These are phyloP conservation scores for Neogale vison DNA, from an alignment of 2,113 vertebrate species.

Conservation along the genomic window DNA sequence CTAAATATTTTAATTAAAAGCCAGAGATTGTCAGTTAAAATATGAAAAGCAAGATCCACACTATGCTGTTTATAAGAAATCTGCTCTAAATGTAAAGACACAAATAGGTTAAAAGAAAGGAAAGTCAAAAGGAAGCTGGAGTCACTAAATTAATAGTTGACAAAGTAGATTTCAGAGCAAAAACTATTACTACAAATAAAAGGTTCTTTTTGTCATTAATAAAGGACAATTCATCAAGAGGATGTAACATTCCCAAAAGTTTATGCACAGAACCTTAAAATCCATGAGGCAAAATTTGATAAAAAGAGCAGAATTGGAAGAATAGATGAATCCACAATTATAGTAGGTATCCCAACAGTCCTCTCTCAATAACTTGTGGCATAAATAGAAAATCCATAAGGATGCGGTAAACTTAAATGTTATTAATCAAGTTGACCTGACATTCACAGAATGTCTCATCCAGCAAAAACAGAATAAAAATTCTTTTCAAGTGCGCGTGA, in stretches of 20 bases:
- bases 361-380: background rate
- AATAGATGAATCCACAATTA: background rate
- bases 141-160: background rate
- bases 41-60: background rate
- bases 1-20: conserved; percentile 4
- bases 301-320: background rate
- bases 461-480: background rate
- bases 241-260: background rate
- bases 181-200: background rate
- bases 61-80: background rate
- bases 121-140: background rate
- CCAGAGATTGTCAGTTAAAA: background rate
- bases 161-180: background rate
- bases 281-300: background rate
- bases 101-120: background rate
- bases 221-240: background rate
- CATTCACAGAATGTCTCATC: background rate
- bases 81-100: background rate
- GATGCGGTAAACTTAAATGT: background rate
- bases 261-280: background rate
- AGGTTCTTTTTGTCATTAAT: background rate
- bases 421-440: background rate
- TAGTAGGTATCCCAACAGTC: background rate
- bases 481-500: background rate
- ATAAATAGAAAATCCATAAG: background rate